Base-by-base conservation (phyloP, 2,797 vertebrate species). In the Hypotaenidia okinawae region DNA sequence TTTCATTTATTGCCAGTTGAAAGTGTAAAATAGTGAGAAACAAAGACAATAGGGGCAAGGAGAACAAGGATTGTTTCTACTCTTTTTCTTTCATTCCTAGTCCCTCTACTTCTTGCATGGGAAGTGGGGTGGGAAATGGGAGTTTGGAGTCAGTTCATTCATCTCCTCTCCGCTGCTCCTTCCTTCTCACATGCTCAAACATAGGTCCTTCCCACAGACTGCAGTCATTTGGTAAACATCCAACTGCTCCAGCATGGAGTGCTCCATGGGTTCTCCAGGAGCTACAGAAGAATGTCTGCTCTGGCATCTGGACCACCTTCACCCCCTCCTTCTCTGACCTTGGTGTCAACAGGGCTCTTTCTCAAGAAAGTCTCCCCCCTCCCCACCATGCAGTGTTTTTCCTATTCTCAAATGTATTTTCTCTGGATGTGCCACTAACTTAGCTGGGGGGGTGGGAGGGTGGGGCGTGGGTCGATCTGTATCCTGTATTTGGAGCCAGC, bases 401-500 rank as follows among this genome's bases (percentile, higher is more conserved):
- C 10, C 17, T 5, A 52, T 77, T 84, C 52, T 73, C 9, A 41
- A 55, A 61, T 11, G 5, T 3, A 1, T 64, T 80, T 59, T 28
- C 22, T 12, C 16, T 22, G 24, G 19, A 33, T 1, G 2, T 55
- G 24, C 12, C 16, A 23, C 23, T 9, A 13, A 5, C 12, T 30
- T n/a, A 28, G 4, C 9, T 39, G 7, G 14, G 12, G 4, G 7
- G 16, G 16, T 35, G 35, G 35, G 35, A 35, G 16, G 22, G 16
- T 11, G 13, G 12, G 18, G 15, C 15, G 6, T 19, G 16, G 22
- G 13, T 13, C 14, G 10, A 54, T 19, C 19, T 1, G 3, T 59
- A 28, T 10, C 37, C 39, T 24, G 28, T 1, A 0, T 3, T 14
- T 14, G 5, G 66, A 57, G 30, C 7, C 1, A 0, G 11, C 11